phyloP scores from a whole-genome alignment of 2,113 vertebrate species.

The Ahaetulla prasina region DNA sequence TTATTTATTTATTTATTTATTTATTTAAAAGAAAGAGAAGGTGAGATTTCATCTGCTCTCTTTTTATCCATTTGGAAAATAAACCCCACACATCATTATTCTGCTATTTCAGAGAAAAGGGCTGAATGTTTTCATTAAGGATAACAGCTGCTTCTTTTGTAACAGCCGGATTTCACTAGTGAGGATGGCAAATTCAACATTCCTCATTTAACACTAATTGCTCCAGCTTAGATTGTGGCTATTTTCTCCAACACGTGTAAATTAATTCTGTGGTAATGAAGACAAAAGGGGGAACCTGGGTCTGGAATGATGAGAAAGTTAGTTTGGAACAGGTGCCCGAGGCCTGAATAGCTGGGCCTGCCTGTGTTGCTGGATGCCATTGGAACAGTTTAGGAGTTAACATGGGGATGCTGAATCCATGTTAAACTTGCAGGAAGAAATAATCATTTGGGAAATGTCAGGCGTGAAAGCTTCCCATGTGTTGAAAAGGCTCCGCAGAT shows the following conservation, averaged over 20 bases:
- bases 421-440: background rate
- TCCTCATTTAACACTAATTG: slow-evolving; percentile 57
- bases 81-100: slow-evolving; percentile 58
- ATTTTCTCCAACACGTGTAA: slow-evolving; percentile 54
- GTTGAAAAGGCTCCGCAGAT: background rate
- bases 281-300: slow-evolving; percentile 66
- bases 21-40: slow-evolving; percentile 39
- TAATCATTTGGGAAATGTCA: background rate
- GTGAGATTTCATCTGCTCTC: slow-evolving; percentile 55
- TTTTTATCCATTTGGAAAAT: slow-evolving; percentile 59
- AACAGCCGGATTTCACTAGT: slow-evolving; percentile 64
- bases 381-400: background rate
- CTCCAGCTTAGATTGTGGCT: slow-evolving; percentile 55
- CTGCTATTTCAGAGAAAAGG: slow-evolving; percentile 61
- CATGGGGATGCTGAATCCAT: too few species aligned
- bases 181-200: slow-evolving; percentile 58
- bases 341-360: background rate
- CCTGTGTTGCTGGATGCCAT: accelerated
- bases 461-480: background rate
- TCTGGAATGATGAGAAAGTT: slow-evolving; percentile 37
- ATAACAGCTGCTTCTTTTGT: slow-evolving; percentile 71
- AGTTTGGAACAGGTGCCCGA: background rate
- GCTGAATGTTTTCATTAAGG: slow-evolving; percentile 69
- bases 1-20: background rate
- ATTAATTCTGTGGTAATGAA: slow-evolving; percentile 67